A percentile compares a stretch with the other conserved stretches of the same genome.
These are phyloP conservation scores for Caenorhabditis zanzibari DNA, from an alignment of 2,888 invertebrate genomes.

Conservation along the genomic window DNA sequence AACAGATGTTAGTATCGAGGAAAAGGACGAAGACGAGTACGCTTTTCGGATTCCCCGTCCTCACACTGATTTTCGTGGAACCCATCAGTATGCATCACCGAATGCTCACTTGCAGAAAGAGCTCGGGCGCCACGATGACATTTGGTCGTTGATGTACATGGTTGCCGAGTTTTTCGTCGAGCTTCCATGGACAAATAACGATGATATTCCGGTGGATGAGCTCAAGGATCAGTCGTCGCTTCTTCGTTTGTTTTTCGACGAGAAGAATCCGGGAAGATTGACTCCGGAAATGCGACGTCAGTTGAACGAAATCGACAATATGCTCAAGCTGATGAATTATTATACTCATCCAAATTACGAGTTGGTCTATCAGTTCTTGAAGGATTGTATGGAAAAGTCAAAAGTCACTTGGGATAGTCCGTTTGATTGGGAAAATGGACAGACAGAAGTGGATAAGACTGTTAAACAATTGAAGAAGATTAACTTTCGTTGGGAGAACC, in stretches of 20 bases:
- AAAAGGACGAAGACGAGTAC: slow-evolving; percentile 16
- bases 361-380: slow-evolving; percentile 34
- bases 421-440: slow-evolving; percentile 52
- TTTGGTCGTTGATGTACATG: slow-evolving; percentile 59
- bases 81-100: slow-evolving; percentile 59
- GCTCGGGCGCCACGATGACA: slow-evolving; percentile 42
- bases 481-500: slow-evolving; percentile 12
- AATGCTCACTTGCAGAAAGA: slow-evolving; percentile 51
- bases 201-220: slow-evolving; percentile 26
- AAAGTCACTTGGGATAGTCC: slow-evolving; percentile 30
- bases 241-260: slow-evolving; percentile 20
- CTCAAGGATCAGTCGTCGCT: slow-evolving; percentile 25
- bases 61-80: slow-evolving; percentile 57
- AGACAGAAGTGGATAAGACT: not conserved
- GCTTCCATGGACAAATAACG: slow-evolving; percentile 37
- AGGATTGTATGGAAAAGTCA: slow-evolving; percentile 27
- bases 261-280: slow-evolving; percentile 5
- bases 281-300: not conserved
- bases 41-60: slow-evolving; percentile 44
- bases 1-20: not conserved
- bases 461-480: not conserved
- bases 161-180: slow-evolving; percentile 47
- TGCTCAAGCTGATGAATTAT: slow-evolving; percentile 45
- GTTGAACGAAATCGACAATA: slow-evolving; percentile 35
- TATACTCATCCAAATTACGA: slow-evolving; percentile 49